These are phyloP conservation scores for Raja brachyura DNA, from an alignment of 2,113 vertebrate species.

Conservation along the genomic window DNA sequence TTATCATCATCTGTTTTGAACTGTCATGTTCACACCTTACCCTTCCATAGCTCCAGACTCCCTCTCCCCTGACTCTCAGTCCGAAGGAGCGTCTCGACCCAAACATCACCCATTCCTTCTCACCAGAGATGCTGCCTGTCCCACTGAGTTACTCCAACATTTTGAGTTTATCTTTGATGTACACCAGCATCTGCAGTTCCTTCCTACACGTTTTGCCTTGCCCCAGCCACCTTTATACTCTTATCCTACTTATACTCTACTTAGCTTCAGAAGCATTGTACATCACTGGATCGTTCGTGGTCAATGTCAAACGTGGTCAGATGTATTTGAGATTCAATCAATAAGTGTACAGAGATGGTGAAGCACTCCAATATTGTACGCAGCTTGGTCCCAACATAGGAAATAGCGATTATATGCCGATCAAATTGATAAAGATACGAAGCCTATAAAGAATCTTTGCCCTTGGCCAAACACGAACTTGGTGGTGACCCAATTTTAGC, in stretches of 20 bases:
- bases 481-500: neutral
- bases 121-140: no score
- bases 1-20: no score
- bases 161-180: no score
- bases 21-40: no score
- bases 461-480: neutral
- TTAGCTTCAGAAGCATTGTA: neutral
- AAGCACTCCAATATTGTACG: neutral
- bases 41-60: no score
- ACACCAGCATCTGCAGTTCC: no score
- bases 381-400: neutral
- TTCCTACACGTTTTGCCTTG: neutral
- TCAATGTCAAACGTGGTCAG: neutral
- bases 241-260: neutral
- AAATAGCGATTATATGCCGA: neutral
- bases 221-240: neutral
- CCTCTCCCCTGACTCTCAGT: no score
- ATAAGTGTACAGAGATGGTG: neutral
- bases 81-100: no score
- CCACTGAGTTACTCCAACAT: no score
- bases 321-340: neutral
- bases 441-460: no score
- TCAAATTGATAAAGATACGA: neutral
- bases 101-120: no score
- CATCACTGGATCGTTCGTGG: neutral